Evolutionary conservation across 1,140 invertebrate genomes (phyloP).

Genomic region (Druon quercuslanigerum): DNA sequence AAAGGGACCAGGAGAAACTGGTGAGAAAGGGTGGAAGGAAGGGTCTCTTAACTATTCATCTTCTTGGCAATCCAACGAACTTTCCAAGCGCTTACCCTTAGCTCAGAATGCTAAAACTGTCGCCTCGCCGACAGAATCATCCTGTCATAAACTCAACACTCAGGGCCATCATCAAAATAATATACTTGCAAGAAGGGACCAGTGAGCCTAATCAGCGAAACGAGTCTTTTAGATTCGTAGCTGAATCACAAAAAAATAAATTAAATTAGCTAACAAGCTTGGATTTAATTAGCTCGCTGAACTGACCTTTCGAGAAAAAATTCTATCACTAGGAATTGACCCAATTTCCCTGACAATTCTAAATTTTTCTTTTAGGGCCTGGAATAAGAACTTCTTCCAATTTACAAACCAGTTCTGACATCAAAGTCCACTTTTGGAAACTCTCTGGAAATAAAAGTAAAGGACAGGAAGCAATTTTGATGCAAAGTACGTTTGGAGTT

Average conservation of each 20-base stretch:
- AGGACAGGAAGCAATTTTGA: slow-evolving; percentile 4
- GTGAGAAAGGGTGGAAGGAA: slow-evolving; percentile 33
- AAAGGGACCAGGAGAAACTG: slow-evolving; percentile 19
- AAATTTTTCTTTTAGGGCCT: too few relatives aligned
- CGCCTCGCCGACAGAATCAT: slow-evolving; percentile 39
- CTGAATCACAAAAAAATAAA: too few relatives aligned
- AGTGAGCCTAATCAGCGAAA: background rate
- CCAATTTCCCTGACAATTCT: too few relatives aligned
- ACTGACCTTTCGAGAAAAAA: too few relatives aligned
- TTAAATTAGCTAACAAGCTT: background rate
- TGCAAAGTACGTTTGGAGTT: background rate
- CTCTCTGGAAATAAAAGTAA: background rate
- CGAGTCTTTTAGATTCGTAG: too few relatives aligned
- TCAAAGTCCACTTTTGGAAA: too few relatives aligned
- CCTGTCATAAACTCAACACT: slow-evolving; percentile 42
- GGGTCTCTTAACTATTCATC: slow-evolving; percentile 62
- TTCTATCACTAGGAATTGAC: too few relatives aligned
- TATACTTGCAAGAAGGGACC: background rate
- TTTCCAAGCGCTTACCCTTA: slow-evolving; percentile 44
- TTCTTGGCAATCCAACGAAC: slow-evolving; percentile 57
- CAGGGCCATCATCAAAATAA: background rate
- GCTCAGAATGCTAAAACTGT: slow-evolving; percentile 52
- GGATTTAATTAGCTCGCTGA: background rate
- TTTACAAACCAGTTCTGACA: too few relatives aligned
- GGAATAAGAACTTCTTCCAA: too few relatives aligned